Conservation (phyloP, 2,113 vertebrate species). For the Eurystomus gularis region DNA sequence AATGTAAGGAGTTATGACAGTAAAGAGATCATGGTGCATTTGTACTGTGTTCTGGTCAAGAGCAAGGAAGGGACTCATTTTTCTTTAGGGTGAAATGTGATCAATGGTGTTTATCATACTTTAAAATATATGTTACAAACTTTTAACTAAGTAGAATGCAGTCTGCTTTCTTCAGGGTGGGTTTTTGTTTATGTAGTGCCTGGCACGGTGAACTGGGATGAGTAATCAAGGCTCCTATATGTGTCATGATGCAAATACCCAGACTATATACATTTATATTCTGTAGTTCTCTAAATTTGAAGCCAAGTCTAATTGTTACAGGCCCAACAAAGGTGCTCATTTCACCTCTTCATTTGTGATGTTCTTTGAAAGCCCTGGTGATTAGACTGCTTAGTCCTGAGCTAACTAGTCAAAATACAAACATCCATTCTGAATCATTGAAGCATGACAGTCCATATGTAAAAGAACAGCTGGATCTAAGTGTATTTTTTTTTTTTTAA, state of each 20-base stretch:
- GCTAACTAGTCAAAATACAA: conserved; percentile 20
- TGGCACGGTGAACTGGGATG: not conserved
- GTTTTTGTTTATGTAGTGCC: conserved; percentile 4
- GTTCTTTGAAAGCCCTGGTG: conserved; percentile 23
- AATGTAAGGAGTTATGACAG: not conserved
- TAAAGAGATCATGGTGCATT: not conserved
- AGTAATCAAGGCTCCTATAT: not conserved
- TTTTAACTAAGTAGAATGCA: not conserved
- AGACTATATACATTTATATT: not conserved
- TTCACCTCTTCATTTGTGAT: not conserved
- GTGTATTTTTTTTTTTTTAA: not conserved
- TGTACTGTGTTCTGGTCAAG: not conserved
- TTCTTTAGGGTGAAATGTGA: not conserved
- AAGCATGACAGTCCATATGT: not conserved
- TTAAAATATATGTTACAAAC: not conserved
- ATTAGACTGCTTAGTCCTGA: not conserved
- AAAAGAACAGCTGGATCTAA: conserved; percentile 11
- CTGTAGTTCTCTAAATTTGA: not conserved
- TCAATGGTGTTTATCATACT: not conserved
- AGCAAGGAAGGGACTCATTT: not conserved
- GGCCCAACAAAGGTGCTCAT: not conserved
- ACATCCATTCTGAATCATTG: conserved; percentile 26
- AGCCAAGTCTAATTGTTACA: not conserved
- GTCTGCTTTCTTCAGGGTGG: not conserved
- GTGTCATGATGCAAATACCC: conserved; percentile 51